Evolutionary conservation across 2,113 vertebrate species (phyloP).

Genomic region (Sturnus vulgaris): DNA sequence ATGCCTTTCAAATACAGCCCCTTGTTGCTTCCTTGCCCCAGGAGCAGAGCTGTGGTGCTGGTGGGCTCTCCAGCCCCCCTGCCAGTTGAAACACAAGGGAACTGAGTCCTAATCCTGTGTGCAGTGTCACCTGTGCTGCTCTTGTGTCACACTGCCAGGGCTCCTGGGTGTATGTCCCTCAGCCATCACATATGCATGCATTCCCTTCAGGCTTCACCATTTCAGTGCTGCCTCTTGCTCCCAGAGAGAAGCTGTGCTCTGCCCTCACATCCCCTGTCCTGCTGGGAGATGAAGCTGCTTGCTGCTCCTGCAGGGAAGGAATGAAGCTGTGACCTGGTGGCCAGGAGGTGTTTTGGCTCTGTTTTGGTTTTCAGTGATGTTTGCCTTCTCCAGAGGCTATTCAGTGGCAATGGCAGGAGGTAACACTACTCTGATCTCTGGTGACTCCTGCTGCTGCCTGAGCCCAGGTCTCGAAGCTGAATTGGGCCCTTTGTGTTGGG

Average conservation of each 20-base stretch:
- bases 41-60: neutral
- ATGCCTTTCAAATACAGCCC: neutral
- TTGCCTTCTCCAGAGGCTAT: neutral
- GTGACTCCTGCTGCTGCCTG: slow-evolving; percentile 1
- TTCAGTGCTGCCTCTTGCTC: neutral
- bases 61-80: neutral
- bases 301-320: neutral
- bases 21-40: neutral
- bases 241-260: neutral
- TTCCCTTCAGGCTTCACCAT: neutral
- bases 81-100: neutral
- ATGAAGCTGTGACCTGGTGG: neutral
- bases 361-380: neutral
- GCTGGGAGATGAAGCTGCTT: neutral
- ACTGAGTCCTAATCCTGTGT: neutral
- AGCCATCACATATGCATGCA: accelerated
- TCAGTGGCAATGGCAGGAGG: neutral
- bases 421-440: neutral
- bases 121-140: neutral
- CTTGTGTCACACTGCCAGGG: neutral
- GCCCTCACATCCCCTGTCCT: neutral
- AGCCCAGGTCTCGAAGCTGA: neutral
- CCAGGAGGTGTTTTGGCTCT: neutral
- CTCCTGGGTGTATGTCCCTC: neutral
- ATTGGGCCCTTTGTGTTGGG: slow-evolving; percentile 9